A percentile compares a stretch with the other conserved stretches of the same genome.
Conservation (phyloP, 1,140 invertebrate species). For the Bombus balteatus region DNA sequence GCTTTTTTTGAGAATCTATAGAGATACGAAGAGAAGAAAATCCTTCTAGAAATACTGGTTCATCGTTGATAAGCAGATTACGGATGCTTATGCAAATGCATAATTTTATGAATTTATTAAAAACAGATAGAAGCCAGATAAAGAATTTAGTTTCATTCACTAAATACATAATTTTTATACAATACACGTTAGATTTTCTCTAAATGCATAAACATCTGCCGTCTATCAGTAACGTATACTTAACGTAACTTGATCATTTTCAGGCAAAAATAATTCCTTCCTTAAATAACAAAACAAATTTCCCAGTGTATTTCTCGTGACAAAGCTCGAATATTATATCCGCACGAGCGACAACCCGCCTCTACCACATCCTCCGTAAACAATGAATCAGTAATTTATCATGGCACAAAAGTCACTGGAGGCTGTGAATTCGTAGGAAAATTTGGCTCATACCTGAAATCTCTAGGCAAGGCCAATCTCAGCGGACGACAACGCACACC, state of each 20-base stretch:
- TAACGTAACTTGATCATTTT: too few species aligned
- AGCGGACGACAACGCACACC: background rate
- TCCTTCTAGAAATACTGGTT: too few species aligned
- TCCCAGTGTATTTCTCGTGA: background rate
- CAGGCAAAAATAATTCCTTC: background rate
- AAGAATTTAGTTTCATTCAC: too few species aligned
- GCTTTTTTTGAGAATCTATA: too few species aligned
- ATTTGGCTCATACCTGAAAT: slow-evolving; percentile 37
- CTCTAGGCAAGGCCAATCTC: background rate
- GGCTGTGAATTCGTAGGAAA: background rate
- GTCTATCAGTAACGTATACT: too few species aligned
- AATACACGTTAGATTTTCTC: background rate
- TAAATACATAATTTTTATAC: background rate
- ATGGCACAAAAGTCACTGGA: slow-evolving; percentile 1
- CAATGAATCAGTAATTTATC: slow-evolving; percentile 7
- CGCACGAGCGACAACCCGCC: background rate
- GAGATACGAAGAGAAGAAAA: too few species aligned
- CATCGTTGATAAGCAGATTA: too few species aligned
- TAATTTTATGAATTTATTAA: too few species aligned
- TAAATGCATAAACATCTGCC: too few species aligned
- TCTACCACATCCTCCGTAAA: background rate
- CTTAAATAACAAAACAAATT: background rate
- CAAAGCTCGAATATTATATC: background rate
- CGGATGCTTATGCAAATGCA: too few species aligned
- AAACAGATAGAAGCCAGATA: too few species aligned